Evolutionary conservation across 1,140 invertebrate genomes (phyloP).

Genomic region (Argopecten irradians): DNA sequence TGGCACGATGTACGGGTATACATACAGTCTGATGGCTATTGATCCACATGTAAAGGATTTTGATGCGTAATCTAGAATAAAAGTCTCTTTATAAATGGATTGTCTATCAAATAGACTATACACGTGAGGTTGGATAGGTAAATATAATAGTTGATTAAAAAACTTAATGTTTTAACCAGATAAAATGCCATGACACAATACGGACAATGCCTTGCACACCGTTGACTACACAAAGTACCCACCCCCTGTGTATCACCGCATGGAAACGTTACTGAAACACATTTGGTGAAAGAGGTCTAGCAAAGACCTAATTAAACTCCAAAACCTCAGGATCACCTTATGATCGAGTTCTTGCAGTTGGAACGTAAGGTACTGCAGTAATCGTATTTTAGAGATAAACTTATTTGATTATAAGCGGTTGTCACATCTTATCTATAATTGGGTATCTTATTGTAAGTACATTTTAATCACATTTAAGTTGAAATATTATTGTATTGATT

Average conservation of each 20-base stretch:
- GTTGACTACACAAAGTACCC: background rate
- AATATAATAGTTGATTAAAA: conserved; percentile 6
- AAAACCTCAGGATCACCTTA: too few species aligned
- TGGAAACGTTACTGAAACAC: background rate
- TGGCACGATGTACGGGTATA: conserved; percentile 7
- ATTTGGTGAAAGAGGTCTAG: background rate
- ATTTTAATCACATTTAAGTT: too few species aligned
- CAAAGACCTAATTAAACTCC: background rate
- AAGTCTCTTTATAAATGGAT: background rate
- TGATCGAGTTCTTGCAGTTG: too few species aligned
- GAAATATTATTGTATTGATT: too few species aligned
- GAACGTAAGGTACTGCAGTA: too few species aligned
- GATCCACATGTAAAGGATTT: background rate
- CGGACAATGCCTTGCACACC: background rate
- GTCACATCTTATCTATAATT: too few species aligned
- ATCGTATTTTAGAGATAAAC: too few species aligned
- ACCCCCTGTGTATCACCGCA: background rate
- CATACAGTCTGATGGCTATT: background rate
- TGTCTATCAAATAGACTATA: background rate
- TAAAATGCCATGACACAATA: conserved; percentile 3
- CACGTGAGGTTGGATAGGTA: background rate
- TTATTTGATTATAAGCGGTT: too few species aligned
- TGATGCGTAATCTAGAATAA: background rate
- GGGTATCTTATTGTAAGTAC: too few species aligned
- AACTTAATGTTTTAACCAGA: background rate